phyloP scores from a whole-genome alignment of 2,797 vertebrate genomes.

The Hirundo rustica region DNA sequence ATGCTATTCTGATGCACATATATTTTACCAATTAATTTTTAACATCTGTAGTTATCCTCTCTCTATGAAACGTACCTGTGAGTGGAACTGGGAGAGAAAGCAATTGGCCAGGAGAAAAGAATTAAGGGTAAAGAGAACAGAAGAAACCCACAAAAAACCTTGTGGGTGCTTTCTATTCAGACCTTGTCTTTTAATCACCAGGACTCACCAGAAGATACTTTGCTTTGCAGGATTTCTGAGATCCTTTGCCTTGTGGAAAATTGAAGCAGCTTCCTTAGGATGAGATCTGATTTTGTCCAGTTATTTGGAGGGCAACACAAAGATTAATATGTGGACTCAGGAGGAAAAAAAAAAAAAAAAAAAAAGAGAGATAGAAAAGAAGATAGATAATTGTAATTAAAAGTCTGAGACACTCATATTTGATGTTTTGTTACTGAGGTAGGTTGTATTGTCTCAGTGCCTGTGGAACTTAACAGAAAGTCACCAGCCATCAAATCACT shows the following conservation, averaged over 20 bases:
- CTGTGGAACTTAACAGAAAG: slow-evolving; percentile 36
- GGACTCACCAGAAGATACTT: not conserved
- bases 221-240: not conserved
- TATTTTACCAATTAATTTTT: slow-evolving; percentile 11
- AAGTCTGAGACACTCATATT: not conserved
- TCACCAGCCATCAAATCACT: slow-evolving; percentile 43
- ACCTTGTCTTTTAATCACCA: not conserved
- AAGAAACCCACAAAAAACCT: not conserved
- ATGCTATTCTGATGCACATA: not conserved
- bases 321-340: not conserved
- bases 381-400: slow-evolving; percentile 56
- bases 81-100: not conserved
- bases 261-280: not conserved
- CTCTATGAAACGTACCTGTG: not conserved
- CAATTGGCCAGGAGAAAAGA: not conserved
- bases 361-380: not conserved
- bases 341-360: not conserved
- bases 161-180: no score
- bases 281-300: not conserved
- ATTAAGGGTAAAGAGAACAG: not conserved
- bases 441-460: not conserved
- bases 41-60: not conserved
- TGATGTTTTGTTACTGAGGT: not conserved
- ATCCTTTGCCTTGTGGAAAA: not conserved
- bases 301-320: not conserved